These are phyloP conservation scores for Oxycera nigricornis DNA, from an alignment of 2,888 invertebrate genomes.

Conservation along the genomic window DNA sequence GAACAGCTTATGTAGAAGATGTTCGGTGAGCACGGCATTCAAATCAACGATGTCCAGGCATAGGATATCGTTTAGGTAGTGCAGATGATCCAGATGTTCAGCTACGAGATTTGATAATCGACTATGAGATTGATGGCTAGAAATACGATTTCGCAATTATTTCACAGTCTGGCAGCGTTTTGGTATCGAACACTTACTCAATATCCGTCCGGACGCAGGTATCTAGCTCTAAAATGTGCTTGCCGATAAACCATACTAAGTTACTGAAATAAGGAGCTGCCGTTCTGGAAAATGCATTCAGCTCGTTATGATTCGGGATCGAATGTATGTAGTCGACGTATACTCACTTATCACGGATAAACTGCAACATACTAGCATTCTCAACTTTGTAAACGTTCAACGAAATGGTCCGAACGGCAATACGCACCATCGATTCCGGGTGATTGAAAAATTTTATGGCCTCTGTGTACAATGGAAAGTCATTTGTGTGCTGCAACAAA, in stretches of 20 bases:
- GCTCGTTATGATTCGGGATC: not conserved
- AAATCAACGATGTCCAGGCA: constrained; percentile 89
- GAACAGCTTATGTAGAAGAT: constrained; percentile 89
- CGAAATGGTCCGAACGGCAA: constrained; percentile 96
- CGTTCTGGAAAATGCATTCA: constrained; percentile 66
- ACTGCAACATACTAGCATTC: constrained; percentile 92
- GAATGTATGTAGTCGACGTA: not conserved
- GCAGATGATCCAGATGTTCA: constrained; percentile 95
- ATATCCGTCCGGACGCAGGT: constrained; percentile 93
- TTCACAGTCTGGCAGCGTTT: constrained; percentile 17
- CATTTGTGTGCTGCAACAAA: constrained; percentile 81
- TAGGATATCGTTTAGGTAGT: constrained; percentile 96
- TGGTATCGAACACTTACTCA: constrained; percentile 86
- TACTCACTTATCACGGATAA: constrained; percentile 83
- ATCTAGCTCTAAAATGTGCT: constrained; percentile 95
- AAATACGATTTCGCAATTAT: not conserved
- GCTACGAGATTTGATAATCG: constrained; percentile 93
- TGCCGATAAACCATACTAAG: constrained; percentile 98
- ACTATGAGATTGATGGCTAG: constrained; percentile 91
- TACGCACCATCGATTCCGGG: constrained; percentile 98
- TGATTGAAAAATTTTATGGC: constrained; percentile 99
- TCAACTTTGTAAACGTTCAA: constrained; percentile 96
- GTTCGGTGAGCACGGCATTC: constrained; percentile 93
- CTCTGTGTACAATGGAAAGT: constrained; percentile 98
- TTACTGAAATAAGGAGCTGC: constrained; percentile 99